Evolutionary conservation across 2,797 vertebrate genomes (phyloP).

Genomic region (Platyrinchus mystaceus): DNA sequence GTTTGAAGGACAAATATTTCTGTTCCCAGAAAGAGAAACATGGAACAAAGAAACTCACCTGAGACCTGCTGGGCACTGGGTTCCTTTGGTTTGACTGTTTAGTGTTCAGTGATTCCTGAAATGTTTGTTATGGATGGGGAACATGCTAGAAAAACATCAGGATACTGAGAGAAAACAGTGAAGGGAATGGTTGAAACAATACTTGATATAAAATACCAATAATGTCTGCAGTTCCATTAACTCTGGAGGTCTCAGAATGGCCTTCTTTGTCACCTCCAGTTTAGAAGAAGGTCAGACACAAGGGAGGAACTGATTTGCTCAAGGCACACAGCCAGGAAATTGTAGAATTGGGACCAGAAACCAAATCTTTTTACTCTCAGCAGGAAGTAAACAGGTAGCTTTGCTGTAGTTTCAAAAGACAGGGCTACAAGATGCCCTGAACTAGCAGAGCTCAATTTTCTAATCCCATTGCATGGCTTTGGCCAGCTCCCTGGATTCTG

Average conservation of each 20-base stretch:
- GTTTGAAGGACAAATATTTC: constrained; percentile 1
- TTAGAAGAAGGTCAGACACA: neutral
- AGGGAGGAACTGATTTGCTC: neutral
- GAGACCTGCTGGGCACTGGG: neutral
- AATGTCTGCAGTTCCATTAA: neutral
- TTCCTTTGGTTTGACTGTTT: neutral
- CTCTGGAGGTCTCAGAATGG: neutral
- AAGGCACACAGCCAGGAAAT: neutral
- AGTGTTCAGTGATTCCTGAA: neutral
- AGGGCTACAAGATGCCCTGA: neutral
- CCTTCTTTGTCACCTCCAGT: neutral
- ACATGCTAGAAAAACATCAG: neutral
- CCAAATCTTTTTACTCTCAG: neutral
- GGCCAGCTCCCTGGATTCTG: neutral
- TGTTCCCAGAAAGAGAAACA: neutral
- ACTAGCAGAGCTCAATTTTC: neutral
- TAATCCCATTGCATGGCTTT: neutral
- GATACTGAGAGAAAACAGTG: neutral
- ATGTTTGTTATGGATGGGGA: neutral
- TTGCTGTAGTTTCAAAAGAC: neutral
- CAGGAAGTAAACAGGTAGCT: neutral
- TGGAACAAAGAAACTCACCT: neutral
- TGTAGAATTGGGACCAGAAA: neutral
- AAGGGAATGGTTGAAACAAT: neutral
- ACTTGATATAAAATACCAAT: neutral